Percentiles rank a stretch among this genome's conserved stretches.
These are phyloP conservation scores for Keiferia lycopersicella DNA, from an alignment of 2,888 invertebrate species.

Conservation along the genomic window DNA sequence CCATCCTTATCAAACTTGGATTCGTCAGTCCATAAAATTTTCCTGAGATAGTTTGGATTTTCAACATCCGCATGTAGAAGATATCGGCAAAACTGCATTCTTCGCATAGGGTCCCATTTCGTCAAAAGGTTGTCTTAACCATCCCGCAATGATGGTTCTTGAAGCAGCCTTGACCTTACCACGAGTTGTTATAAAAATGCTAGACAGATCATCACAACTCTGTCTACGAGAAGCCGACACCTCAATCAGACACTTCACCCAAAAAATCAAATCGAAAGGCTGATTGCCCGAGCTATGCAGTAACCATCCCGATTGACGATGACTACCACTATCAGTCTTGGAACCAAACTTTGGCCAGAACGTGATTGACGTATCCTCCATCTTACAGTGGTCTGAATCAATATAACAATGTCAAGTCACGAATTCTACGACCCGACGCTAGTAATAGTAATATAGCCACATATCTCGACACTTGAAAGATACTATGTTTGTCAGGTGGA, in stretches of 20 bases:
- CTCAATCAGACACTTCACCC: background rate
- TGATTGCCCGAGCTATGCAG: background rate
- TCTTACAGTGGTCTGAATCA: background rate
- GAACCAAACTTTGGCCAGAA: background rate
- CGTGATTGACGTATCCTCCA: background rate
- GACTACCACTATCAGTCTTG: background rate
- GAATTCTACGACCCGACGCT: background rate
- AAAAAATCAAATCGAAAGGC: background rate
- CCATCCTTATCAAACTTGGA: slow-evolving; percentile 37
- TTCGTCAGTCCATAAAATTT: slow-evolving; percentile 36
- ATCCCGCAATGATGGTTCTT: background rate
- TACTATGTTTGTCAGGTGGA: background rate
- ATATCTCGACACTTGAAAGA: background rate
- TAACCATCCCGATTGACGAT: background rate
- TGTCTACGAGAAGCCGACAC: background rate
- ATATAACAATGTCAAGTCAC: background rate
- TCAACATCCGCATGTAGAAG: slow-evolving; percentile 11
- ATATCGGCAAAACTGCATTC: background rate
- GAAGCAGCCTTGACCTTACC: background rate
- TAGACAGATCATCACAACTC: background rate
- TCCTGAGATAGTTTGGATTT: slow-evolving; percentile 24
- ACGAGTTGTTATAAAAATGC: background rate
- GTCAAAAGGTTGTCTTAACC: background rate
- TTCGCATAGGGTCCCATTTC: background rate
- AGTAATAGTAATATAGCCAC: background rate